Evolutionary conservation across 1,140 invertebrate genomes (phyloP).

Genomic region (Bombus difficillimus): DNA sequence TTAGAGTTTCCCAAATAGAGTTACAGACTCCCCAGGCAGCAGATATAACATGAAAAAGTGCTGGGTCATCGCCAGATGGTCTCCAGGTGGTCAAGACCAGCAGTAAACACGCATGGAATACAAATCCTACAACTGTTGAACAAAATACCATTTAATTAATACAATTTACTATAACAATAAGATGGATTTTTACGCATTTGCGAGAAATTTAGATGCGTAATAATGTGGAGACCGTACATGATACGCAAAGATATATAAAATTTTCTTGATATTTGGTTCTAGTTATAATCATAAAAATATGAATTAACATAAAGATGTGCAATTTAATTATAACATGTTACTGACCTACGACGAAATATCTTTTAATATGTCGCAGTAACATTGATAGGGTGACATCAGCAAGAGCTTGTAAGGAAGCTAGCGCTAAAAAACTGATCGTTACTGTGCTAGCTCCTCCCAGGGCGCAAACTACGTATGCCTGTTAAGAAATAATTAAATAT

Average conservation of each 20-base stretch:
- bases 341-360: constrained; percentile 86
- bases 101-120: constrained; percentile 87
- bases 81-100: constrained; percentile 87
- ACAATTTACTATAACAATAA: too few relatives aligned
- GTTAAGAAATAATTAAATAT: constrained; percentile 44
- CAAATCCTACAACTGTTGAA: constrained; percentile 85
- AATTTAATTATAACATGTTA: background rate
- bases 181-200: too few relatives aligned
- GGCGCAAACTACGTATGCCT: constrained; percentile 86
- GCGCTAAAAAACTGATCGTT: constrained; percentile 85
- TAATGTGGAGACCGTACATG: too few relatives aligned
- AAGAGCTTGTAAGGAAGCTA: constrained; percentile 86
- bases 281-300: too few relatives aligned
- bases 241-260: too few relatives aligned
- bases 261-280: too few relatives aligned
- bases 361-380: constrained; percentile 85
- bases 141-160: background rate
- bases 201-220: too few relatives aligned
- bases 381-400: constrained; percentile 88
- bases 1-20: constrained; percentile 88
- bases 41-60: constrained; percentile 87
- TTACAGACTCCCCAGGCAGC: constrained; percentile 90
- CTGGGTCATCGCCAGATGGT: constrained; percentile 85
- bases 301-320: too few relatives aligned
- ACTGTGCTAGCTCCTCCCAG: constrained; percentile 85